These are phyloP conservation scores for Squalus acanthias DNA, from an alignment of 2,797 vertebrate genomes.

Conservation along the genomic window DNA sequence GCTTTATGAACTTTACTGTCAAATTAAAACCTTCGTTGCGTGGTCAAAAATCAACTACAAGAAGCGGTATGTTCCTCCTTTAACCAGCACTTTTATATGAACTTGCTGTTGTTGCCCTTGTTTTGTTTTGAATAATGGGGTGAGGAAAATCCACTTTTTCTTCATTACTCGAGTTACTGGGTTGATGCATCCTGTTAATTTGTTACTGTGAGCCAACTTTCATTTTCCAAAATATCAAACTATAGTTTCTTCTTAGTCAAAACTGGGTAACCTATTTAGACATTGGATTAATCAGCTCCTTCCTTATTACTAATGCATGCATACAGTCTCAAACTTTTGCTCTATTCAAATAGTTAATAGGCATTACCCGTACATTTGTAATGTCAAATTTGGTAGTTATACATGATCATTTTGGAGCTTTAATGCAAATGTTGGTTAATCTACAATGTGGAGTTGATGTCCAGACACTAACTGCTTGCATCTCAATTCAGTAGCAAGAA, in stretches of 20 bases:
- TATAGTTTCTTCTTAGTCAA: not conserved
- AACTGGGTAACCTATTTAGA: not conserved
- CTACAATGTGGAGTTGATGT: not conserved
- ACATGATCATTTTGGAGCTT: not conserved
- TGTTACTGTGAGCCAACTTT: not conserved
- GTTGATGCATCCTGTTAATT: not conserved
- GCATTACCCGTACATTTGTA: not conserved
- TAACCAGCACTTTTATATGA: slow-evolving; percentile 75
- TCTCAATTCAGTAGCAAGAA: not conserved
- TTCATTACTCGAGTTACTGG: not conserved
- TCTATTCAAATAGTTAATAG: not conserved
- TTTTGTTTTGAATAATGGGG: slow-evolving; percentile 49
- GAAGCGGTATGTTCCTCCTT: slow-evolving; percentile 97
- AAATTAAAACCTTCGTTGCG: slow-evolving; percentile 83
- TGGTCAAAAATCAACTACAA: slow-evolving; percentile 81
- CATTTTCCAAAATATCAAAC: not conserved
- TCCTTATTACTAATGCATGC: not conserved
- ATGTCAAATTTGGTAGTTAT: not conserved
- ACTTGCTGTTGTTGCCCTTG: slow-evolving; percentile 70
- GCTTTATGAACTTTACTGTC: slow-evolving; percentile 87
- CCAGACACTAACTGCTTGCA: not conserved
- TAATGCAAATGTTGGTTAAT: not conserved
- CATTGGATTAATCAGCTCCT: not conserved
- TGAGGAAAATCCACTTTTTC: slow-evolving; percentile 25
- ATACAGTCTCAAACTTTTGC: not conserved